Conservation (phyloP, 2,797 vertebrate species). For the Huso huso region DNA sequence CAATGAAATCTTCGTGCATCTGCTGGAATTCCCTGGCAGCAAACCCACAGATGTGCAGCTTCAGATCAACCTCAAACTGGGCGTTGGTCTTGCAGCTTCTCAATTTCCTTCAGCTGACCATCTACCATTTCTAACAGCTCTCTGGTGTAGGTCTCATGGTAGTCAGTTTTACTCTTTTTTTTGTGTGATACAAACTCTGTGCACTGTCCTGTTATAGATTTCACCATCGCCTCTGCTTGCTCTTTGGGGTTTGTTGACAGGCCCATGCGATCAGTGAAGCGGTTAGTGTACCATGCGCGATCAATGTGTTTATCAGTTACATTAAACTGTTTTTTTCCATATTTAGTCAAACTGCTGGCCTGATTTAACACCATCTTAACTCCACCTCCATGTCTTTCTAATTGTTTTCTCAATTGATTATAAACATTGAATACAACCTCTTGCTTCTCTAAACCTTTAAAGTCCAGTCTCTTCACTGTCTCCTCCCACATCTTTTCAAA, state of each 20-base stretch:
- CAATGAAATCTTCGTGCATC: slow-evolving; percentile 33
- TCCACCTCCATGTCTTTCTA: too few relatives aligned
- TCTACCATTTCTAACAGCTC: slow-evolving; percentile 29
- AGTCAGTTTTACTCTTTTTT: slow-evolving; percentile 14
- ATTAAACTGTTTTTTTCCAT: not conserved
- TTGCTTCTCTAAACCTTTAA: too few relatives aligned
- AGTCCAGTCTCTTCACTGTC: too few relatives aligned
- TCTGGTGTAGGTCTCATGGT: slow-evolving; percentile 20
- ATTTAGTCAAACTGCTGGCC: not conserved
- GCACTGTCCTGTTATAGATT: slow-evolving; percentile 3
- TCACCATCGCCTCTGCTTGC: slow-evolving; percentile 8
- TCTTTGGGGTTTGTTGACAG: too few relatives aligned
- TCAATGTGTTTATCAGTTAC: fast-evolving
- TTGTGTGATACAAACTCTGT: not conserved
- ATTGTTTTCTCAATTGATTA: too few relatives aligned
- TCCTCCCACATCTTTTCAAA: too few relatives aligned
- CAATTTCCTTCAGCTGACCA: not conserved
- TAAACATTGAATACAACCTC: too few relatives aligned
- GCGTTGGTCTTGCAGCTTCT: not conserved
- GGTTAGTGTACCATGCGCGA: fast-evolving
- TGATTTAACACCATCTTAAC: too few relatives aligned
- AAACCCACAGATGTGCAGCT: slow-evolving; percentile 36
- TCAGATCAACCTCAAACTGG: slow-evolving; percentile 35
- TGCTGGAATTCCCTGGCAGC: slow-evolving; percentile 26
- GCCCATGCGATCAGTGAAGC: not conserved